Conservation (phyloP, 2,888 invertebrate species). For the Cotesia congregata region DNA sequence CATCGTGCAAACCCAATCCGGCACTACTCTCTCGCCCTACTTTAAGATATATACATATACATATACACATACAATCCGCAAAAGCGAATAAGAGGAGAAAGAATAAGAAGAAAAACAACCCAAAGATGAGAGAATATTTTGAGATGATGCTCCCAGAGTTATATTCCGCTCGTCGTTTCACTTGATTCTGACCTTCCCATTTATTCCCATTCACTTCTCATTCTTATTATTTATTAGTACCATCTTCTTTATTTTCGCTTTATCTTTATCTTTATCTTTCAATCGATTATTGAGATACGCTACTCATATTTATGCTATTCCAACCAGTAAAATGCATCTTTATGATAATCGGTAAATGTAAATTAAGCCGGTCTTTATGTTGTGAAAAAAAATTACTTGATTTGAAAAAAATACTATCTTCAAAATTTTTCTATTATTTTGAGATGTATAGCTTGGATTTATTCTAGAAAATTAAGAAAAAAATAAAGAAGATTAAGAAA, state of each 20-base stretch:
- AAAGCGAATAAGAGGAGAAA: neutral
- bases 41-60: slow-evolving; percentile 39
- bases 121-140: slow-evolving; percentile 45
- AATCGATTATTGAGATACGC: neutral
- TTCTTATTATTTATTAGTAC: neutral
- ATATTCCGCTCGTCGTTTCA: neutral
- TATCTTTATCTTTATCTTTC: neutral
- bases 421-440: no score
- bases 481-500: no score
- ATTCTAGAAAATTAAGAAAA: no score
- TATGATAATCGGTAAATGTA: no score
- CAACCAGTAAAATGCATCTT: no score
- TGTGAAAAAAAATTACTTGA: no score
- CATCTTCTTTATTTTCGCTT: neutral
- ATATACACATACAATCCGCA: neutral
- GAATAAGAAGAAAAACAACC: slow-evolving; percentile 38
- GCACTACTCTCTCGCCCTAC: slow-evolving; percentile 42
- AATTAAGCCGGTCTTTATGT: no score
- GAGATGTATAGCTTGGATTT: no score
- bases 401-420: no score
- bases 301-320: neutral
- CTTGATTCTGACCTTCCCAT: neutral
- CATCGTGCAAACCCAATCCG: slow-evolving; percentile 35
- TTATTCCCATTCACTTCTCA: slow-evolving; percentile 1
- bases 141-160: slow-evolving; percentile 1